A percentile compares a stretch with the other conserved stretches of the same genome.
These are phyloP conservation scores for Morus bassanus DNA, from an alignment of 2,797 vertebrate species.

Conservation along the genomic window DNA sequence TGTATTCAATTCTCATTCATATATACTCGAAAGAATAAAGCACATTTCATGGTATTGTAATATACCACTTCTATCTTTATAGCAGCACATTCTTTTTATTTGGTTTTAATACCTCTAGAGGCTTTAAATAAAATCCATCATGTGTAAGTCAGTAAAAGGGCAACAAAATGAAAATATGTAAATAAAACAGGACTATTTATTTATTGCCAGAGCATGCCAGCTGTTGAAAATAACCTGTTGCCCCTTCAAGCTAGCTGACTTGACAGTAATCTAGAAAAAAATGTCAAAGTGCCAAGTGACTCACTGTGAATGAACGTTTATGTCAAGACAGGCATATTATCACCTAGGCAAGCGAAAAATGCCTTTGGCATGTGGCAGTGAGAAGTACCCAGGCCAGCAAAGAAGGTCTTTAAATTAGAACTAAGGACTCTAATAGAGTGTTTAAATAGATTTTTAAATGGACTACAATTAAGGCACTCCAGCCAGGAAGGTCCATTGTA, in stretches of 20 bases:
- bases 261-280: conserved; percentile 8
- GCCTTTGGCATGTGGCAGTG: not conserved
- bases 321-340: not conserved
- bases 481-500: not conserved
- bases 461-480: not conserved
- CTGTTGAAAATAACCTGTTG: conserved; percentile 26
- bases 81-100: not conserved
- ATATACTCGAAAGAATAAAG: not conserved
- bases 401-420: conserved; percentile 12
- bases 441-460: conserved; percentile 10
- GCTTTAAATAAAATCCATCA: conserved; percentile 4
- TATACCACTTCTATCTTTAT: not conserved
- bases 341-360: not conserved
- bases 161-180: conserved; percentile 15
- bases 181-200: conserved; percentile 32
- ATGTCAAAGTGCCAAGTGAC: not conserved
- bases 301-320: not conserved
- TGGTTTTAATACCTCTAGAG: not conserved
- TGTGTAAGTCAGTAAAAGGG: not conserved
- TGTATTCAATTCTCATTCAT: conserved; percentile 19
- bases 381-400: not conserved
- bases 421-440: not conserved
- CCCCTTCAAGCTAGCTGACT: conserved; percentile 10
- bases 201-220: not conserved
- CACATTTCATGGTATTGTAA: not conserved